phyloP scores from a whole-genome alignment of 2,888 invertebrate species.

The Ashinkailepas kermadecensis region DNA sequence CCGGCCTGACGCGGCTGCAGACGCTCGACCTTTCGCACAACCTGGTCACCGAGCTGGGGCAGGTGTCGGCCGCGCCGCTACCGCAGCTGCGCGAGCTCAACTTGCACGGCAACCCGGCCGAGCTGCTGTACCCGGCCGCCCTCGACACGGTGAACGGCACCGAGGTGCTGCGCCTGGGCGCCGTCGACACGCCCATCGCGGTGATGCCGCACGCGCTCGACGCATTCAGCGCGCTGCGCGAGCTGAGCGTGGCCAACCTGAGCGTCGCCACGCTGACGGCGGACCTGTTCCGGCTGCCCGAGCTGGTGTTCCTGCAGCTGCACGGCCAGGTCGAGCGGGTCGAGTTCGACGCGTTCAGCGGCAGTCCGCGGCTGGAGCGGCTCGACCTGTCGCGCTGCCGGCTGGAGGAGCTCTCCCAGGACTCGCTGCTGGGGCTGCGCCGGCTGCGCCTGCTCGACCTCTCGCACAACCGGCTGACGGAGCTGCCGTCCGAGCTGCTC shows the following conservation, averaged over 20 bases:
- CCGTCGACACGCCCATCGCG: not conserved
- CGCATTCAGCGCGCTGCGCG: not conserved
- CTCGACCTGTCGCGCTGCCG: not conserved
- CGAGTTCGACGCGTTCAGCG: not conserved
- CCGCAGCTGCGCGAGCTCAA: not conserved
- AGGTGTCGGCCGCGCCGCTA: not conserved
- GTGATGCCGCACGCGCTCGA: not conserved
- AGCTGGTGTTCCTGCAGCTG: conserved; percentile 63
- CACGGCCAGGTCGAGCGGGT: conserved; percentile 44
- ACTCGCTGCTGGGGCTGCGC: not conserved
- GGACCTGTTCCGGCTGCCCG: conserved; percentile 53
- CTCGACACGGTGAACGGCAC: conserved; percentile 1
- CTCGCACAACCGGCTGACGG: not conserved
- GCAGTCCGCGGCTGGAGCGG: not conserved
- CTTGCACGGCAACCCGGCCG: not conserved
- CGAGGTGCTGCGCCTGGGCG: conserved; percentile 7
- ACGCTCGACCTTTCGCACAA: conserved; percentile 6
- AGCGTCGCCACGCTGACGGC: conserved; percentile 61
- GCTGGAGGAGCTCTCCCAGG: not conserved
- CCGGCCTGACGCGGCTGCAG: not conserved
- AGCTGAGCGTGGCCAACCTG: conserved; percentile 66
- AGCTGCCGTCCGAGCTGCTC: not conserved
- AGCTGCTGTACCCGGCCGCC: not conserved
- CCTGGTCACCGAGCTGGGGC: not conserved
- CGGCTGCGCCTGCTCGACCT: conserved; percentile 6